Conservation (phyloP, 2,797 vertebrate species). For the Hippocampus kuda region DNA sequence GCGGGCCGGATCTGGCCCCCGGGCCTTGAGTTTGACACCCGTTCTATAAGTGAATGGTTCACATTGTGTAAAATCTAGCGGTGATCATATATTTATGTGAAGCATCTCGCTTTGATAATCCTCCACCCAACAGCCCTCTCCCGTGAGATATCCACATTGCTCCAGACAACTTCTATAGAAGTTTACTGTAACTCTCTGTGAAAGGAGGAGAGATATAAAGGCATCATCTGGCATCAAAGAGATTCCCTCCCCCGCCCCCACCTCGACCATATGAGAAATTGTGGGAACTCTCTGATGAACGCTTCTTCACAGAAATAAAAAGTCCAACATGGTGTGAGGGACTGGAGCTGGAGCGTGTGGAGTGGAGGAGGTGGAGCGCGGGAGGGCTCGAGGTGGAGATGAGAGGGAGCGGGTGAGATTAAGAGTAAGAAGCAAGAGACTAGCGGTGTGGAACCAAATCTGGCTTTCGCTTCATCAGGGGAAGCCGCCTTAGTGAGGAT, state of each 20-base stretch:
- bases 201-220: conserved; percentile 39
- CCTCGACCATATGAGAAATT: conserved; percentile 7
- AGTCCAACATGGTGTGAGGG: conserved; percentile 38
- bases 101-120: conserved; percentile 43
- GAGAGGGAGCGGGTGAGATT: conserved; percentile 24
- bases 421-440: conserved; percentile 23
- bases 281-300: conserved; percentile 38
- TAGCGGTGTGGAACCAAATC: conserved; percentile 39
- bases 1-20: too few relatives aligned
- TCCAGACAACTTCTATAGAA: conserved; percentile 31
- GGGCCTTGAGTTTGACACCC: too few relatives aligned
- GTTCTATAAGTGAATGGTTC: background rate
- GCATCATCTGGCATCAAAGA: conserved; percentile 42
- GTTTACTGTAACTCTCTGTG: conserved; percentile 43
- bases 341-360: conserved; percentile 1
- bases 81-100: conserved; percentile 49
- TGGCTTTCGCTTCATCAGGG: conserved; percentile 45
- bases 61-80: conserved; percentile 27
- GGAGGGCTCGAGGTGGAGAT: conserved; percentile 31
- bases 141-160: conserved; percentile 35
- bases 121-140: conserved; percentile 40
- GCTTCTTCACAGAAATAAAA: conserved; percentile 24
- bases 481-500: conserved; percentile 47
- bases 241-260: conserved; percentile 9
- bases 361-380: conserved; percentile 4